Base-by-base conservation (phyloP, 2,797 vertebrate species). In the Sternotherus odoratus region DNA sequence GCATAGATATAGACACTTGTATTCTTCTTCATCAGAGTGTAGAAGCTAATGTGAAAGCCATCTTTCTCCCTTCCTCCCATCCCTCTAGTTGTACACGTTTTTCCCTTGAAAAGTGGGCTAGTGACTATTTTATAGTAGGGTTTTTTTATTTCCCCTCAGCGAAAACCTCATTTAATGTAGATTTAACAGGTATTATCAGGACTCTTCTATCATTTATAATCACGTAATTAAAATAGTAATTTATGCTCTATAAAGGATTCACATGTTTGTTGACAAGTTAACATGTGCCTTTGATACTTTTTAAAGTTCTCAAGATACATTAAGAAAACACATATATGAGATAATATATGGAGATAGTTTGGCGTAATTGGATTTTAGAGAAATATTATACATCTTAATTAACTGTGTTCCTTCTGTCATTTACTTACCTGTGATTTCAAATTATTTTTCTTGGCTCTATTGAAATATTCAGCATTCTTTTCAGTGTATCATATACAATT, bases 381-480 rank as follows among this genome's bases (percentile, higher is more conserved):
- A 33, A 95, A 83, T 92, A 89, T 26, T 30, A 1, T 79, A 15
- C 50, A 49, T 56, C 50, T 91, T 88, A 63, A 89, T 95, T 93
- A 95, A 84, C 63, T 86, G 39, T 13, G 33, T 54, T 36, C 75
- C 85, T 85, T 85, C 78, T 86, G 74, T 82, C 80, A 33, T 80
- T 50, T 1, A 0, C 39, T 89, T 85, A 75, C 54, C 51, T 51
- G 60, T 82, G 82, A 89, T 94, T 93, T 94, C 93, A 89, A 91
- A 83, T 69, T 88, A 8, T 26, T 82, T 50, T 74, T 94, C 49
- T 57, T 86, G 5, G 91, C 88, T 94, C 84, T 94, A 92, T 91
- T 63, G 83, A 96, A 85, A 85, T 87, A 85, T 91, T 86, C 82
- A 95, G 75, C 54, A 82, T 36, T 57, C 84, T 94, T 95, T 93